phyloP scores from a whole-genome alignment of 2,113 vertebrate genomes.

The Erythrocercus mccallii region DNA sequence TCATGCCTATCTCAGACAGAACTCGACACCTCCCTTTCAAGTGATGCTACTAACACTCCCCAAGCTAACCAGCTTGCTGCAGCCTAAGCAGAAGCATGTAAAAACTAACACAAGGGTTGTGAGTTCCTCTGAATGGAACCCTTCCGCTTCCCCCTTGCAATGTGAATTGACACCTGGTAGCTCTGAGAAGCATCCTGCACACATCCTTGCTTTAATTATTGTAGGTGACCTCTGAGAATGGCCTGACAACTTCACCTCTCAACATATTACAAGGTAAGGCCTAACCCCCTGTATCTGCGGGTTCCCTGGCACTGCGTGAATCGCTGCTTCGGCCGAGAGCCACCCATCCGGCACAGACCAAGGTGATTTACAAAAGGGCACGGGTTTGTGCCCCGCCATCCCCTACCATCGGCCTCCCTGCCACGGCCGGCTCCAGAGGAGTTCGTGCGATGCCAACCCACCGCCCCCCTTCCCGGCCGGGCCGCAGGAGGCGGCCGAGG shows the following conservation, averaged over 20 bases:
- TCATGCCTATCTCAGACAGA: neutral
- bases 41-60: neutral
- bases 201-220: neutral
- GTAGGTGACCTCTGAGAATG: rapidly evolving
- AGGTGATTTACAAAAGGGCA: neutral
- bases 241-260: neutral
- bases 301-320: neutral
- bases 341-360: neutral
- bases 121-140: neutral
- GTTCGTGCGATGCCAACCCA: neutral
- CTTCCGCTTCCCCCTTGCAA: neutral
- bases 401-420: neutral
- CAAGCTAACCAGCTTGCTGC: neutral
- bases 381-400: rapidly evolving
- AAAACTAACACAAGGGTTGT: neutral
- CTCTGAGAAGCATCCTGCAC: neutral
- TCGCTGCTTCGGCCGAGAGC: neutral
- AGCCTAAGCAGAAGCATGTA: neutral
- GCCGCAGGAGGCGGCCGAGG: neutral
- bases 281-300: rapidly evolving
- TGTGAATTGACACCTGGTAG: neutral
- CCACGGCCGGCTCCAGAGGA: neutral
- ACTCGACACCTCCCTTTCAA: neutral
- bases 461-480: rapidly evolving
- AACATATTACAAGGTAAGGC: neutral